Base-by-base conservation (phyloP, 2,113 vertebrate species). In the Phaethornis superciliosus region DNA sequence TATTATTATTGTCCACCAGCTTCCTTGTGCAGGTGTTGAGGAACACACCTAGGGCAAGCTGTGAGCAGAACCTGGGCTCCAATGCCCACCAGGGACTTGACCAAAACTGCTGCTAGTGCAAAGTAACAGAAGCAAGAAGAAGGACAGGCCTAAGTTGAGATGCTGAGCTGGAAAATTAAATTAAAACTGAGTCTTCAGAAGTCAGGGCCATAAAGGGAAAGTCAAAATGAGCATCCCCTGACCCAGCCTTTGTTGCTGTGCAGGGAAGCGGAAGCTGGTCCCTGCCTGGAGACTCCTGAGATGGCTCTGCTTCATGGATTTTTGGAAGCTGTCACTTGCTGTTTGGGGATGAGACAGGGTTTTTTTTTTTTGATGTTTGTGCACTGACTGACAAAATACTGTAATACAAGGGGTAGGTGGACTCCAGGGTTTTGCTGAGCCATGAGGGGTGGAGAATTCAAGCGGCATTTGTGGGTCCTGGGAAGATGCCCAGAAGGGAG, bases 141-240 rank as follows among this genome's bases (percentile, higher is more conserved):
- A 15, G 13, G 58, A 2, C 26, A 37, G 75, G n/a, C 74, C 71
- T 74, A 60, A 30, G 42, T 59, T 63, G 23, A 76, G 89, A 83
- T 56, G 64, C 81, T 81, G 89, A 93, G 12, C 79, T 95, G 80
- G 78, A 94, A 89, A 94, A 91, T 65, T 32, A 55, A 91, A 83
- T 65, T 77, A 85, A 93, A 93, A 64, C 70, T 4, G 28, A 75
- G 33, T 22, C 37, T 77, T 88, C 44, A 63, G 87, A 88, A 89
- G 76, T 81, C 35, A 51, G 65, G 86, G 64, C 33, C n/a, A 14
- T 68, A 35, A 28, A 23, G 85, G 63, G 33, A 16, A 80, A 67
- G 47, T 32, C 35, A 28, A 81, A 75, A 6, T 3, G 56, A 79
- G 27, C 60, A 35, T 71, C 27, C 49, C 32, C 60, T 79, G 80